Evolutionary conservation across 1,140 invertebrate genomes (phyloP).

Genomic region (Asobara japonica): DNA sequence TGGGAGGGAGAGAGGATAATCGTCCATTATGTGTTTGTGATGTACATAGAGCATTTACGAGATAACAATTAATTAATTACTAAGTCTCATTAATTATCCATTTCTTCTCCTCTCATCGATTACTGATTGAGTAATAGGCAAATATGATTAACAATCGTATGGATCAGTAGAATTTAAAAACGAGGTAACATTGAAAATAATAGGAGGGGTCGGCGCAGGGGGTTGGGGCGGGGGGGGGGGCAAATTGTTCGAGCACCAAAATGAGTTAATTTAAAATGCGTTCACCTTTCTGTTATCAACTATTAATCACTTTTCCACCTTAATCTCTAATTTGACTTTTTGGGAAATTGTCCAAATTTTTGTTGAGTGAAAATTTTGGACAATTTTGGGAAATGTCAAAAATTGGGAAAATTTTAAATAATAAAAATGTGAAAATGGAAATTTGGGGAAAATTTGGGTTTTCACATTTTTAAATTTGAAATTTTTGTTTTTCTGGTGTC

Average conservation of each 20-base stretch:
- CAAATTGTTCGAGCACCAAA: conserved; percentile 59
- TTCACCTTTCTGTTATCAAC: not conserved
- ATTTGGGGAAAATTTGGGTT: no score
- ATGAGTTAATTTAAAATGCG: conserved; percentile 47
- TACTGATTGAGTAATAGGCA: conserved; percentile 59
- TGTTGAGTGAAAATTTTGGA: conserved; percentile 42
- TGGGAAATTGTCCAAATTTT: no score
- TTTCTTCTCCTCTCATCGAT: conserved; percentile 43
- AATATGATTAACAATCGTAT: conserved; percentile 54
- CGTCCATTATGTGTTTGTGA: conserved; percentile 52
- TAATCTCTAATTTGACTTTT: conserved; percentile 17
- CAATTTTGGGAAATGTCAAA: no score
- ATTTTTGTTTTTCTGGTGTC: conserved; percentile 37
- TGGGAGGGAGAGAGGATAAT: conserved; percentile 17
- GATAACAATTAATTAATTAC: conserved; percentile 60
- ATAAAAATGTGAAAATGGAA: no score
- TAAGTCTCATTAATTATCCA: conserved; percentile 42
- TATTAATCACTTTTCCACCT: not conserved
- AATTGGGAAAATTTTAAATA: conserved; percentile 33
- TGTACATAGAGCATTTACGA: conserved; percentile 59
- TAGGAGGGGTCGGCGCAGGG: not conserved
- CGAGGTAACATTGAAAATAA: conserved; percentile 55
- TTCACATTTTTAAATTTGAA: conserved; percentile 32
- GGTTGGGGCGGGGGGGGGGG: conserved; percentile 42
- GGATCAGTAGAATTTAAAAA: conserved; percentile 49